phyloP scores from a whole-genome alignment of 2,797 vertebrate genomes.

The Pangasius larnaudii region DNA sequence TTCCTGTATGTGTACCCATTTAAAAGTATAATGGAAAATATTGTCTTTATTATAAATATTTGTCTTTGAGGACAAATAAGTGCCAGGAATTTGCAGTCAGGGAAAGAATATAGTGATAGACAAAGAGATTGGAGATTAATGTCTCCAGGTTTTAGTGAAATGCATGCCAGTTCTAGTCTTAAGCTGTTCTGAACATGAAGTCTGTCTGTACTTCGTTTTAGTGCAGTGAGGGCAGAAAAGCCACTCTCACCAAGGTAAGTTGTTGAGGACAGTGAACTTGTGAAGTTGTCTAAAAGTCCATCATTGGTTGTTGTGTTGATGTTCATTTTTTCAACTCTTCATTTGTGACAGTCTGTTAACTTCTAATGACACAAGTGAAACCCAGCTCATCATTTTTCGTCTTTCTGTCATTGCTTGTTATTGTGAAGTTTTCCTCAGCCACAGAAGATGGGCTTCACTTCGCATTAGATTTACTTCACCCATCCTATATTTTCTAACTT shows the following conservation, averaged over 20 bases:
- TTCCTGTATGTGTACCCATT: not conserved
- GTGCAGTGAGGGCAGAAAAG: constrained; percentile 44
- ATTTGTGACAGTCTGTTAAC: constrained; percentile 21
- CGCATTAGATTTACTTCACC: not conserved
- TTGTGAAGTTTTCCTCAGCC: not conserved
- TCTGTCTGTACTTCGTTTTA: constrained; percentile 46
- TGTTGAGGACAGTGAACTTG: constrained; percentile 14
- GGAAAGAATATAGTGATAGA: not conserved
- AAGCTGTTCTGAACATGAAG: constrained; percentile 42
- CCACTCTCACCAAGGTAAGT: constrained; percentile 41
- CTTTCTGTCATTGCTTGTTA: constrained; percentile 22
- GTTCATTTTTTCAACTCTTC: not conserved
- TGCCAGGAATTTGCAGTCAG: not conserved
- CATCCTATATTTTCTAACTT: not conserved
- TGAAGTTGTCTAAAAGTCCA: constrained; percentile 30
- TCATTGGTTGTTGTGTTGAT: constrained; percentile 26
- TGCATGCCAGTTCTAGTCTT: constrained; percentile 31
- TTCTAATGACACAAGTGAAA: constrained; percentile 23
- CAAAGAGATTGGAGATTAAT: not conserved
- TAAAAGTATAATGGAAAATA: not conserved
- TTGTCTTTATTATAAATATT: not conserved
- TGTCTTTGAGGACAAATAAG: not conserved
- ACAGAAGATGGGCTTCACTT: constrained; percentile 15
- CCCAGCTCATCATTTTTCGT: not conserved
- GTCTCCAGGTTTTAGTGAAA: constrained; percentile 7